Evolutionary conservation across 1,140 invertebrate species (phyloP).

Genomic region (Mizuhopecten yessoensis): DNA sequence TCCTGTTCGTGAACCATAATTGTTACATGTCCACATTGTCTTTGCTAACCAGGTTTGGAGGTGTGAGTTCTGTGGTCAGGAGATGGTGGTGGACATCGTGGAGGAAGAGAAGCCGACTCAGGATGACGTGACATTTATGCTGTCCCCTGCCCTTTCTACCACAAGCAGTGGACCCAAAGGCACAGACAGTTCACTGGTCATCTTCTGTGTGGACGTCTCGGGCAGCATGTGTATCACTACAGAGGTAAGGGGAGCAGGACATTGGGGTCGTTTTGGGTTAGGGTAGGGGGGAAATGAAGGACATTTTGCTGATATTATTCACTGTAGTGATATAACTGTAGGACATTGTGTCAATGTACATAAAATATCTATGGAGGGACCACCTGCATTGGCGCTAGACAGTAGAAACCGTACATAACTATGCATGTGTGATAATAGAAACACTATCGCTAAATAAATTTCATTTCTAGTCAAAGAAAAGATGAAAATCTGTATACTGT

Average conservation of each 20-base stretch:
- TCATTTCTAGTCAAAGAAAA: no score
- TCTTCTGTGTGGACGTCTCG: constrained; percentile 82
- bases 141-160: constrained; percentile 75
- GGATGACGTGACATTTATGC: constrained; percentile 80
- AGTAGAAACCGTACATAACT: no score
- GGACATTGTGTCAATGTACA: no score
- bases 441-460: no score
- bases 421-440: no score
- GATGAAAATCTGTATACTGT: no score
- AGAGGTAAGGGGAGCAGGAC: constrained; percentile 67
- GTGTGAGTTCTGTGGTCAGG: constrained; percentile 81
- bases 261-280: background rate
- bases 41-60: constrained; percentile 76
- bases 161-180: constrained; percentile 70
- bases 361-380: no score
- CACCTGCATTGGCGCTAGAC: no score
- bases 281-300: background rate
- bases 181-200: constrained; percentile 76
- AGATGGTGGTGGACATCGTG: constrained; percentile 77
- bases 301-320: no score
- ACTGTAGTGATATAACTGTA: no score
- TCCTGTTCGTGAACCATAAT: no score
- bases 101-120: constrained; percentile 76
- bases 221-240: constrained; percentile 82
- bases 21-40: no score